Conservation (phyloP, 37 sponge, comb jelly and placozoan genomes). For the Spongilla lacustris region DNA sequence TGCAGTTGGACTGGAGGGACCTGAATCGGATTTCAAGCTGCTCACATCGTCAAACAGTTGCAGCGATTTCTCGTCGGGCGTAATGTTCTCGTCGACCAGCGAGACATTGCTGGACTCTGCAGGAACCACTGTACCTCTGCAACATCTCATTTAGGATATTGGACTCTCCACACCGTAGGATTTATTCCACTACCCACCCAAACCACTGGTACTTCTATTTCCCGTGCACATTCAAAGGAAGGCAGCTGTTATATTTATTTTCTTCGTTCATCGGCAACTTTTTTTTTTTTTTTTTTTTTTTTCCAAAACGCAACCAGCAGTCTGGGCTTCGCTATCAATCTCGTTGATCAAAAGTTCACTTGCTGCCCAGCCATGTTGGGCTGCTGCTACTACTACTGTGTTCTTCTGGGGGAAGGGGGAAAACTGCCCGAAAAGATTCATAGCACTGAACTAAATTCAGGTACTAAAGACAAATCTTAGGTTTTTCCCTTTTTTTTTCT, state of each 20-base stretch:
- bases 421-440: not conserved
- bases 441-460: not conserved
- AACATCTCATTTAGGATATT: conserved; percentile 50
- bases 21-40: conserved; percentile 39
- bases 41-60: conserved; percentile 27
- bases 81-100: conserved; percentile 12
- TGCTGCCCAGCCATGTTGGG: not conserved
- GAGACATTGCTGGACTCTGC: conserved; percentile 37
- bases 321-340: not conserved
- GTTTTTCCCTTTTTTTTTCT: not conserved
- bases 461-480: not conserved
- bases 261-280: not conserved
- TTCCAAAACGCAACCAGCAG: not conserved
- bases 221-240: not conserved
- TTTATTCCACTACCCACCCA: not conserved
- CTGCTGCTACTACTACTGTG: no score
- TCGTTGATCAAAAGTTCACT: not conserved
- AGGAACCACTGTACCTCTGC: conserved; percentile 40
- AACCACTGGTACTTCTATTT: not conserved
- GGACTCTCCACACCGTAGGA: not conserved
- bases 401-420: not conserved
- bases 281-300: not conserved
- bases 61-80: conserved; percentile 27
- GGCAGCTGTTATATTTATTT: conserved; percentile 8
- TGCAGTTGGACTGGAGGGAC: conserved; percentile 27